Base-by-base conservation (phyloP, 2,113 vertebrate genomes). In the rat (Rattus norvegicus) region DNA sequence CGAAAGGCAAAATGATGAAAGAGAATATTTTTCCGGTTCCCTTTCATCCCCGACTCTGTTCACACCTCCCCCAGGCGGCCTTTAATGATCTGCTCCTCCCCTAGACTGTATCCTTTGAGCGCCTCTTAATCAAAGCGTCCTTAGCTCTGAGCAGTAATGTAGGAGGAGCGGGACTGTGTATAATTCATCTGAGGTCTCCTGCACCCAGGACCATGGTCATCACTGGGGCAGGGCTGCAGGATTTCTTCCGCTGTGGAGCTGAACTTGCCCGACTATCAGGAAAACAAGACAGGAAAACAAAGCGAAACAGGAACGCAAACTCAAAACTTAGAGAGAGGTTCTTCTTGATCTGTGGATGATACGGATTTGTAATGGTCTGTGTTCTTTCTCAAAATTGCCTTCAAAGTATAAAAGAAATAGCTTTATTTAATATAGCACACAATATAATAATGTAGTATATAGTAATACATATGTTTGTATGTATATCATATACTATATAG, bases 1-100 rank as follows among this genome's bases (percentile, higher is more conserved):
- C 47, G 97, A 54, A 94, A 92, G 54, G 49, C 14, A 87, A 39
- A 73, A 56, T 20, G 75, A 93, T 85, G 90, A 96, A 97, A 97
- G 39, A 67, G 80, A 92, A 1, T 92, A 73, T 86, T 88, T 84
- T 96, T 81, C 56, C 47, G 11, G 7, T 91, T 94, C 79, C 59
- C 43, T 96, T 92, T 95, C 65, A 95, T 92, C 85, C 47, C 30
- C 65, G 10, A 20, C 36, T 93, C 72, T 77, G 80, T 39, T 92
- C 88, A 92, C 61, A 93, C 75, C 80, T 96, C 92, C 93, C 85
- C 92, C 1, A 1, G 90, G 92, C 70, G 95, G 85, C 70, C 90
- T 90, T 90, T 93, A 92, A 88, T 24, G 61, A 69, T 65, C 59
- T 83, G 19, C 43, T 39, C 72, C 91, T 91, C 76, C 16, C 61